A percentile compares a stretch with the other conserved stretches of the same genome.
Evolutionary conservation across 2,113 vertebrate species (phyloP).

Genomic region (Pholis gunnellus): DNA sequence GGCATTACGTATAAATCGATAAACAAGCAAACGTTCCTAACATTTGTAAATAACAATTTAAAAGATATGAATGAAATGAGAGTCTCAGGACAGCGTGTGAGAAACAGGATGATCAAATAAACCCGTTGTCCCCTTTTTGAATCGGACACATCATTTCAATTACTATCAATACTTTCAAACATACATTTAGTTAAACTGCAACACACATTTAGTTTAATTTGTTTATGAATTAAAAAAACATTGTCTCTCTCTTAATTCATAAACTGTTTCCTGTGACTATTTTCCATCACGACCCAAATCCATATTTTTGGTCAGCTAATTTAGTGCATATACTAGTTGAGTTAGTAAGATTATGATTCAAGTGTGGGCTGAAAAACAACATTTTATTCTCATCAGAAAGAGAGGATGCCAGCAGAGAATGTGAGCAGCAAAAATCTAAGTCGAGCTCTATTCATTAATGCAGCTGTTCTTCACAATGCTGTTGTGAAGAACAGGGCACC

Average conservation of each 20-base stretch:
- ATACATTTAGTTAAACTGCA: too few relatives aligned
- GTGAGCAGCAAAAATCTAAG: neutral
- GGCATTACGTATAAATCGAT: neutral
- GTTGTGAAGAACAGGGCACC: neutral
- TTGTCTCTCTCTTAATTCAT: neutral
- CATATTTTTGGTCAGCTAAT: neutral
- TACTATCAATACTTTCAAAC: neutral
- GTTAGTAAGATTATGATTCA: neutral
- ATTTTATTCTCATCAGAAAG: neutral
- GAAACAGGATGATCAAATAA: slow-evolving; percentile 29
- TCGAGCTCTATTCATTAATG: neutral
- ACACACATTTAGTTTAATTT: too few relatives aligned
- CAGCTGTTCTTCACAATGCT: neutral
- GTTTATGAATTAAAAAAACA: neutral
- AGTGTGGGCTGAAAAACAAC: neutral
- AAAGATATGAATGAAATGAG: neutral
- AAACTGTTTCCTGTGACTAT: neutral
- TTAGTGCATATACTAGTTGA: neutral
- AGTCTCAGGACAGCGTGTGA: slow-evolving; percentile 1
- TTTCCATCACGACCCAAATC: neutral
- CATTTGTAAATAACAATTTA: neutral
- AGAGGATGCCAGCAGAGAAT: neutral
- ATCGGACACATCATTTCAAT: slow-evolving; percentile 30
- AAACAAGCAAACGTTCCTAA: neutral
- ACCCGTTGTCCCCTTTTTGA: neutral